Evolutionary conservation across 2,797 vertebrate genomes (phyloP), one percentile per base, ranked within the genome.

Genomic region (Catharus ustulatus): DNA sequence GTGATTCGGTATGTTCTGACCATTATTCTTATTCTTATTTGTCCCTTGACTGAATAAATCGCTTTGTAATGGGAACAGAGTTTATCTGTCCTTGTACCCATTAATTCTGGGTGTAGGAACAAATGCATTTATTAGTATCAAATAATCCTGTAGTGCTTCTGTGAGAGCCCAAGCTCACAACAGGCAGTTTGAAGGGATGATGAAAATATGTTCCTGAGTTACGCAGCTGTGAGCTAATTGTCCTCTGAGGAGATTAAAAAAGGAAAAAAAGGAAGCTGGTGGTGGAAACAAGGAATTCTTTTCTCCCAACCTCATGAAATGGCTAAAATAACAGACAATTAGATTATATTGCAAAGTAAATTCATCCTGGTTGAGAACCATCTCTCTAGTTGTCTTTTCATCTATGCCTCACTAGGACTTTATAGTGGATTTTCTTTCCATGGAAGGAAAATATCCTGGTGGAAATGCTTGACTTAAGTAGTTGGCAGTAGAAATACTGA

Each of bases 321-420:
- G 63, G n/a, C 91, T 93, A 89, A 96, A 96, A 95, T 89, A 96
- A 89, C 63, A 95, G 81, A 77, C 95, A 95, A 95, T 92, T 94
- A 94, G 91, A 88, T 89, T 71, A 93, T 90, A 96, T 94, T 89
- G 63, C 76, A 73, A 96, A 95, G 75, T 91, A 87, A 92, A 93
- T 87, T 76, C 72, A 66, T 86, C 78, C 61, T 77, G 73, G 61
- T 72, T 87, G 76, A 94, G 58, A 82, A 58, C 40, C 54, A 27
- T 95, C 79, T 92, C 93, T 83, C 52, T 71, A 61, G 62, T 18
- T 12, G 9, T 57, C 84, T 57, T 92, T 94, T 96, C 89, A 87
- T 91, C 69, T 88, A 4, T 0, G 14, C 48, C 55, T 95, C 26
- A 6, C 52, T 77, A 52, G 63, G 81, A 69, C 74, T 93, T 94